Base-by-base conservation (phyloP, 2,113 vertebrate genomes). In the Hyaena hyaena region DNA sequence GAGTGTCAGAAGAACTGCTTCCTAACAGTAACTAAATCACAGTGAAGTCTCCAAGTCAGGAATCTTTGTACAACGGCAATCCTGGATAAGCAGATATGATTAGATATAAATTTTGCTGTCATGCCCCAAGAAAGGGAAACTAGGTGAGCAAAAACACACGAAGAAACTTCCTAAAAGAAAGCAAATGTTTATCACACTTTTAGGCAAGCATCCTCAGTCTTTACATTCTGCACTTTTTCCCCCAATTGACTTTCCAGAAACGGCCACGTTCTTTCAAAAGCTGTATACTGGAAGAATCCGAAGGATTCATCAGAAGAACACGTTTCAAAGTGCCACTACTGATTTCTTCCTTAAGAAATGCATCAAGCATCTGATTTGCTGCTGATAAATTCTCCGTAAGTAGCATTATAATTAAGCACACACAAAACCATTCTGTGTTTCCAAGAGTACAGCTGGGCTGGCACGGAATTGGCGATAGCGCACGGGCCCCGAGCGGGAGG, bases 351-450 rank as follows among this genome's bases (percentile, higher is more conserved):
- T 90, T 68, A 92, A 93, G 53, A 96, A 97, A 82, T 68, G 19
- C 48, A 65, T 80, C n/a, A 76, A 88, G 84, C 61, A 26, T 95
- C 96, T 94, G 85, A 97, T 84, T 79, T 90, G 85, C 88, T 69
- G 48, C 90, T 86, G 95, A 94, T 96, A 94, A 76, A 95, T 93
- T 89, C 93, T 96, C 96, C 43, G 92, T 98, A 97, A 97, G 97
- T 88, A 94, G 93, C 92, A 95, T 96, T 96, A 79, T 94, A 96
- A 97, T 97, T 86, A 97, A 98, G 97, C 66, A 39, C 83, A 96
- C 92, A 97, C 96, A 97, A 93, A 88, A 69, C 76, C 76, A 77
- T 68, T 88, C 87, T 96, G 80, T 90, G 95, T 96, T 95, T 96
- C 95, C 76, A 83, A 85, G 95, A 94, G 95, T 91, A 86, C 92